Evolutionary conservation across 2,888 invertebrate genomes (phyloP), one percentile per base, ranked within the genome.

Genomic region (Lasioglossum zephyrum): DNA sequence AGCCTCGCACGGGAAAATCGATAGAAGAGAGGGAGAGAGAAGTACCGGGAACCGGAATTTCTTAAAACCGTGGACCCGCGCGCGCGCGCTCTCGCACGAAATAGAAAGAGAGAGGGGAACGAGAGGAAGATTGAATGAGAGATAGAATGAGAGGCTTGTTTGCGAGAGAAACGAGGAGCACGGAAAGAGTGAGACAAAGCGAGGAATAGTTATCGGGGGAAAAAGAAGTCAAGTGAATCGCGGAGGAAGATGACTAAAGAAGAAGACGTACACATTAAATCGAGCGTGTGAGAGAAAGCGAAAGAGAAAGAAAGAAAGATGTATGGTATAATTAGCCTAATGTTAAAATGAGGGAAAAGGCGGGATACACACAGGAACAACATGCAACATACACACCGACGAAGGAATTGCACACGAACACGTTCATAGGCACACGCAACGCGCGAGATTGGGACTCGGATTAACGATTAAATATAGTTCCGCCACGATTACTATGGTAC

Each of bases 401-500:
- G 63, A 18, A 39, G 39, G 22, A 69, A 36, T 22, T 18, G 39
- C 69, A 69, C 69, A 39, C 39, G n/a, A 5, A 70, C 70, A 69
- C 69, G 69, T 11, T 22, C 39, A 11, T 18, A 70, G 41, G 11
- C 31, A 63, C 47, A 44, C 49, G 39, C 26, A 69, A 92, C 91
- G 90, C 91, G 89, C 91, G 89, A 91, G 92, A 92, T 92, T 92
- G 93, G 92, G 91, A 90, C 73, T 91, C 91, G 92, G 88, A 92
- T 90, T 92, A 92, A 90, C 26, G 63, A 66, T 69, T 72, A 79
- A 93, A 93, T 94, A 93, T 93, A 94, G 93, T 93, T 94, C 93
- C 91, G 93, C 93, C 92, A 92, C 93, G 92, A 92, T 73, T 94
- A 93, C 91, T 94, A 93, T 92, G 91, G 92, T 91, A 91, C 79